Conservation (phyloP, 2,113 vertebrate species). For the Zootoca vivipara region DNA sequence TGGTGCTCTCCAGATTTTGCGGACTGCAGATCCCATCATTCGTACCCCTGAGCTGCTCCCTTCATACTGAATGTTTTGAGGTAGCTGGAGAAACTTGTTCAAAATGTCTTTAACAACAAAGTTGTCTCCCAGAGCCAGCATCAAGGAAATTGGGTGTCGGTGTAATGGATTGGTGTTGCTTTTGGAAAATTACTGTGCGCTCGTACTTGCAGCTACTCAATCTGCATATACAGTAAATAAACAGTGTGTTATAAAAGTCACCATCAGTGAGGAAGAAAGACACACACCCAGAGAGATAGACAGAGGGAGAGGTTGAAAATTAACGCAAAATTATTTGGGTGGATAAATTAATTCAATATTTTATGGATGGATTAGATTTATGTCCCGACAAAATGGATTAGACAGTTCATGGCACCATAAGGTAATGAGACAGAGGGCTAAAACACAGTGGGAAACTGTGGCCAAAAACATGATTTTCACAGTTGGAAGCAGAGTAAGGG, state of each 20-base stretch:
- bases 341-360: too few relatives aligned
- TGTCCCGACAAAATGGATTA: constrained; percentile 27
- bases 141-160: neutral
- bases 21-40: too few relatives aligned
- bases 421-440: neutral
- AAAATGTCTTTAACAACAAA: neutral
- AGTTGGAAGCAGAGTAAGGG: neutral
- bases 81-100: neutral
- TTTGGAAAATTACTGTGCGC: neutral
- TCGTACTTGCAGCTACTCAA: neutral
- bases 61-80: neutral
- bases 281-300: neutral
- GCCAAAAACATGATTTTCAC: constrained; percentile 16
- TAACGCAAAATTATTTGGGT: constrained; percentile 50
- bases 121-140: neutral
- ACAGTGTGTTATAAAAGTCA: neutral
- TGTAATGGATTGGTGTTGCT: neutral
- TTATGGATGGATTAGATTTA: constrained; percentile 35
- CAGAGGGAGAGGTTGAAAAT: constrained; percentile 38
- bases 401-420: neutral
- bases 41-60: neutral
- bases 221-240: neutral
- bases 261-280: neutral
- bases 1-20: too few relatives aligned
- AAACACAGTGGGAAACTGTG: neutral